Percentiles rank a stretch among this genome's conserved stretches.
phyloP scores from a whole-genome alignment of 92 coral and sea anemone species.

The Paragorgia papillata region DNA sequence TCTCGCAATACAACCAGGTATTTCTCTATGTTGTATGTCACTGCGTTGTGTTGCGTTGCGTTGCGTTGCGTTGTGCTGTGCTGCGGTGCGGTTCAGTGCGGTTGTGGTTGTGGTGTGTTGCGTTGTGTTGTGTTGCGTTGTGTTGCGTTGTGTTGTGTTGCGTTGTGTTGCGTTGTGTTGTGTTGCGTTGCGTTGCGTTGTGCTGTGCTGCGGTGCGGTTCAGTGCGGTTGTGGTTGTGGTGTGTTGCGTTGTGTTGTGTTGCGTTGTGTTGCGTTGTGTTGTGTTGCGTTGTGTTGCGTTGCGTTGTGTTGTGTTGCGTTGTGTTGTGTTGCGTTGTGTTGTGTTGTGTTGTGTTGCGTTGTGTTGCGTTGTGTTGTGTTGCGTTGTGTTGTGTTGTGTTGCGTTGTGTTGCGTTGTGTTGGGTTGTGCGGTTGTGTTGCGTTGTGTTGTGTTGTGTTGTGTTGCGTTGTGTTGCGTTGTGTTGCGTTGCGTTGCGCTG shows the following conservation, averaged over 20 bases:
- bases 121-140: neutral
- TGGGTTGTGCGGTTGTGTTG: neutral
- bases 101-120: neutral
- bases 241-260: neutral
- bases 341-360: no score
- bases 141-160: neutral
- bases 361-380: no score
- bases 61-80: no score
- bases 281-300: no score
- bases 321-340: no score
- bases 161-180: neutral
- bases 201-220: neutral
- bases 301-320: no score
- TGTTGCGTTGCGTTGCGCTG: no score
- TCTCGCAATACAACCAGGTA: conserved; percentile 79
- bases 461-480: no score
- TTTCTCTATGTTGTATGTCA: neutral
- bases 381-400: no score
- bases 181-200: neutral
- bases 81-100: no score
- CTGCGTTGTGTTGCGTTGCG: neutral
- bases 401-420: neutral
- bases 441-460: no score
- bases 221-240: neutral
- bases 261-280: no score